Evolutionary conservation across 2,797 vertebrate genomes (phyloP).

Genomic region (Coracias cyanogaster): DNA sequence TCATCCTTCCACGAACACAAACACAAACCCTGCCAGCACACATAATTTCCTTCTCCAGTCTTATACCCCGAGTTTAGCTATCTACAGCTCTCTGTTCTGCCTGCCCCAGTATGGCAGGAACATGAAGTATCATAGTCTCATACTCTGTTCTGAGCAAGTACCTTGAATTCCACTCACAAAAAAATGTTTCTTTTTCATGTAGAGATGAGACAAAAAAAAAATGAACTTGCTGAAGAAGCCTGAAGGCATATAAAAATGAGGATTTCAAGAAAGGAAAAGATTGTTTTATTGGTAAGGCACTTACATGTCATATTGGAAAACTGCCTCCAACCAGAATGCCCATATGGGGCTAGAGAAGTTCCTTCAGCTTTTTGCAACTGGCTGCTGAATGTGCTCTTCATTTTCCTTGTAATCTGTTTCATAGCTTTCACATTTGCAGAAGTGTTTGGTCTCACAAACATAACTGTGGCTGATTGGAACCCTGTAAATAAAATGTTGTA

Average conservation of each 20-base stretch:
- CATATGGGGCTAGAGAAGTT: background rate
- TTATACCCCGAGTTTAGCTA: background rate
- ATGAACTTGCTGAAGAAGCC: background rate
- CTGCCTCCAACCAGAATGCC: background rate
- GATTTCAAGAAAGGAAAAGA: background rate
- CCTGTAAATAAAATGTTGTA: background rate
- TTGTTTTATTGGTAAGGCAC: background rate
- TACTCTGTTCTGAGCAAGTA: background rate
- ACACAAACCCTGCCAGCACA: background rate
- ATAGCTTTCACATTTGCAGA: background rate
- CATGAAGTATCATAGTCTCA: background rate
- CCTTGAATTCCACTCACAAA: background rate
- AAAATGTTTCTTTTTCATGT: background rate
- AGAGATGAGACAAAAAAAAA: background rate
- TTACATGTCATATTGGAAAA: background rate
- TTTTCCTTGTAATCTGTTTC: slow-evolving; percentile 5
- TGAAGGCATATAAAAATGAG: background rate
- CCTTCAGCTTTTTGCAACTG: background rate
- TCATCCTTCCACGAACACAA: background rate
- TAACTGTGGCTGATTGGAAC: background rate
- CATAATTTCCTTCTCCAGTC: fast-evolving
- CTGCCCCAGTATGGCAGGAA: background rate
- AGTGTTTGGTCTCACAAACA: background rate
- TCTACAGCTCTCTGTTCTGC: background rate
- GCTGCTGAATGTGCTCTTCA: background rate